Base-by-base conservation (phyloP, 2,113 vertebrate genomes). In the Corynorhinus townsendii region DNA sequence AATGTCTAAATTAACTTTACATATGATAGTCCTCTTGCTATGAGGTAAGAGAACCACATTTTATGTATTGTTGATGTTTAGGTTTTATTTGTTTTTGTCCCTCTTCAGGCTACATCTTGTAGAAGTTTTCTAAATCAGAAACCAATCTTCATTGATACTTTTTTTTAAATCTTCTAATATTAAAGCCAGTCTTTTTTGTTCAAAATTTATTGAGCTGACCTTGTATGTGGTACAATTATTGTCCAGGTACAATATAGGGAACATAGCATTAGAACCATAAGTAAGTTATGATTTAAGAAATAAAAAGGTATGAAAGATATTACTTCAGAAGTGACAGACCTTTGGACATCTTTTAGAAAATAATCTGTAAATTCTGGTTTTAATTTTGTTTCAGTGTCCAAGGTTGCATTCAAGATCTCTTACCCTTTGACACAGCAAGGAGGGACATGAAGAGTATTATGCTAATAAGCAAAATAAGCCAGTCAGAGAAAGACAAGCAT, bases 221-320 rank as follows among this genome's bases (percentile, higher is more conserved):
- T 81, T 79, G 5, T 92, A 71, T 86, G 10, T 88, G 7, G 38
- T 81, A 47, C 28, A 80, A 0, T 95, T 87, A 84, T 26, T 92
- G 26, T 69, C 6, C 56, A 80, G 9, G 30, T 90, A 24, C 28
- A 59, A 11, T 49, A 52, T n/a, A 86, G 40, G 40, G 33, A 94
- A 71, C 28, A 49, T 80, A 84, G 77, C 89, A 69, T 84, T 94
- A 88, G 47, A 20, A 72, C 45, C 9, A 49, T 10, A 94, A 94
- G 54, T 26, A 89, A 88, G 77, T 94, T 90, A 79, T 15, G 14
- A 84, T 80, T 93, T 88, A 82, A 91, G 68, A 95, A 83, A 35
- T 73, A 92, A 76, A 86, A 80, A 66, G 7, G 5, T 54, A 52
- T 68, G 79, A 81, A 84, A 90, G 33, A 16, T 83, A 69, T 20